Evolutionary conservation across 1,140 invertebrate genomes (phyloP), one percentile per base, ranked within the genome.

Genomic region (Drosophila rufa): DNA sequence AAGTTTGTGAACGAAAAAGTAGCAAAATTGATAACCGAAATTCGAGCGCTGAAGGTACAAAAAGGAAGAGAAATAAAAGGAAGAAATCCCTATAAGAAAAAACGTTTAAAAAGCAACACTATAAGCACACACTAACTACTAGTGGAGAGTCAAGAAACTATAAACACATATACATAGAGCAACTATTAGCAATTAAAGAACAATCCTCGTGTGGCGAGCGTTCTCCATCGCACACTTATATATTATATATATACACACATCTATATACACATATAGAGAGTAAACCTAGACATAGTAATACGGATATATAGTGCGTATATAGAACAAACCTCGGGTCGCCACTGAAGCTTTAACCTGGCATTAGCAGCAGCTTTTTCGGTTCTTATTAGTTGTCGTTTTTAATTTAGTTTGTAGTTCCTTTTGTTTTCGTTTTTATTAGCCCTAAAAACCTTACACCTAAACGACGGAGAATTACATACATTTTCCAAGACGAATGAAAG

Each of bases 41-140:
- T 91, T 85, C 81, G 91, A 92, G 91, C 91, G 91, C 91, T 92
- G 91, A 92, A 82, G 86, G 91, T 92, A 92, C 91, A 92, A 92
- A 92, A 75, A 33, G 36, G 67, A 30, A 74, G 6, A 46, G 74
- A 42, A 65, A 58, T 36, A 36, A 53, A 53, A 36, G 30, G 30
- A 46, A 48, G 25, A 47, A 73, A 48, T 50, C 65, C 55, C 77
- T 58, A 47, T 46, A 75, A 58, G 38, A 33, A 9, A 36, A 36
- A 73, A 73, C 43, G 40, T 55, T 64, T 59, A 59, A 60, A 36
- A 36, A 67, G 43, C 48, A 65, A 80, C 62, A 80, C 25, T 67
- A 77, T 43, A 71, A 53, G 70, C 5, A 30, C 70, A 70, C 48
- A 90, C 69, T 80, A 87, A 61, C 53, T 51, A 14, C 80, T 75